Evolutionary conservation across 1,140 invertebrate species (phyloP), one percentile per base, ranked within the genome.

Genomic region (Oryctes rhinoceros): DNA sequence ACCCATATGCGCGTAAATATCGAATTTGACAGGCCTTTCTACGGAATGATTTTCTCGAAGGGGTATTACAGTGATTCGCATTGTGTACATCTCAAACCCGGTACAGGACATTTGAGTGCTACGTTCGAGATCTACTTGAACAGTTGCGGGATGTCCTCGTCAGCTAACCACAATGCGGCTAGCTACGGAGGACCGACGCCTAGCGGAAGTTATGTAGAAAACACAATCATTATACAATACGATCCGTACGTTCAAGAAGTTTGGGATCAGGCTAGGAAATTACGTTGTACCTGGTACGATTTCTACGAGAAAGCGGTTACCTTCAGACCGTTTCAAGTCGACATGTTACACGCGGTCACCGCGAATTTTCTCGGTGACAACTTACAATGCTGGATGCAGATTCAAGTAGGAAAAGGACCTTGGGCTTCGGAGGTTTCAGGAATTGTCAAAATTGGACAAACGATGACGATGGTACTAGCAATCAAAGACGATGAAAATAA

Each of bases 401-500:
- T 98, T 82, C 96, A 98, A 88, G 95, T 96, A 24, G 96, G 96
- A 37, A 97, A 97, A 87, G 96, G 96, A 78, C 96, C 96, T 0
- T 98, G 96, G 96, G 96, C 96, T 24, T 96, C 95, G 5, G 96
- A 98, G 89, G 96, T 98, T 0, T 96, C 95, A 0, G 96, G 96
- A 49, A 97, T 98, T 83, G 96, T 98, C 0, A 97, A 97, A 88
- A 98, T 98, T 80, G 96, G 96, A 10, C 96, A 98, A 87, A 98
- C 96, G 0, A 97, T 98, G 96, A 98, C 96, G 0, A 97, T 98
- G 96, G 96, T 97, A 1, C 88, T 98, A 74, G 96, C 96, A 20
- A 98, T 98, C 83, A 97, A 98, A 87, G 96, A 98, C 83, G 96
- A 97, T 81, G 96, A 98, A 88, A 97, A 96, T 84, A 98, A 97